Conservation (phyloP, 2,797 vertebrate species). For the Myotis myotis region DNA sequence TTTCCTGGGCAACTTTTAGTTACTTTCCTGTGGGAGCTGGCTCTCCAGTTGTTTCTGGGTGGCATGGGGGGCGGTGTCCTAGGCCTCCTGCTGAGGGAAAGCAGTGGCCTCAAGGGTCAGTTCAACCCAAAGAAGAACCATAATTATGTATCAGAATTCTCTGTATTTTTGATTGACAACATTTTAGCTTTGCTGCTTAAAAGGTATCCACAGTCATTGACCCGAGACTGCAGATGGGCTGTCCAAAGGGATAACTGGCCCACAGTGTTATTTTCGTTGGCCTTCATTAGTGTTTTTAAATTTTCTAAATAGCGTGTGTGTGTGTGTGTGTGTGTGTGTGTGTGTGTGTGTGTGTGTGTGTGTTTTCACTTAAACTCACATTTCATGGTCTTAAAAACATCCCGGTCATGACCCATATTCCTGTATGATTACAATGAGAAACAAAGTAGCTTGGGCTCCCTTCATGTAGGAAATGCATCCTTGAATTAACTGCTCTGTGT, state of each 20-base stretch:
- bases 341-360: background rate
- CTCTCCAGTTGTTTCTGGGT: background rate
- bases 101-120: background rate
- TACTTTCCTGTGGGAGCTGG: background rate
- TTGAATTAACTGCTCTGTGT: background rate
- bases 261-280: background rate
- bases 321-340: too few relatives aligned
- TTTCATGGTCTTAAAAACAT: constrained; percentile 1
- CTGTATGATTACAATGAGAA: background rate
- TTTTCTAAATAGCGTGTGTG: background rate
- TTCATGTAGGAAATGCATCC: background rate
- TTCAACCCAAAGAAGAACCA: background rate
- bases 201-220: background rate
- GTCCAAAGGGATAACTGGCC: background rate
- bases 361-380: background rate
- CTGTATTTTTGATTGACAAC: background rate
- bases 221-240: background rate
- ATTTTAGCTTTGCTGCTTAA: background rate
- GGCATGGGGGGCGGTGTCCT: too few relatives aligned
- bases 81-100: background rate
- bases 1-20: background rate
- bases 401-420: background rate
- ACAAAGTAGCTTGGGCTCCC: background rate
- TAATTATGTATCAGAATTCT: background rate
- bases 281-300: background rate